Conservation (phyloP, 2,888 invertebrate genomes). For the Drosophila paracracens region DNA sequence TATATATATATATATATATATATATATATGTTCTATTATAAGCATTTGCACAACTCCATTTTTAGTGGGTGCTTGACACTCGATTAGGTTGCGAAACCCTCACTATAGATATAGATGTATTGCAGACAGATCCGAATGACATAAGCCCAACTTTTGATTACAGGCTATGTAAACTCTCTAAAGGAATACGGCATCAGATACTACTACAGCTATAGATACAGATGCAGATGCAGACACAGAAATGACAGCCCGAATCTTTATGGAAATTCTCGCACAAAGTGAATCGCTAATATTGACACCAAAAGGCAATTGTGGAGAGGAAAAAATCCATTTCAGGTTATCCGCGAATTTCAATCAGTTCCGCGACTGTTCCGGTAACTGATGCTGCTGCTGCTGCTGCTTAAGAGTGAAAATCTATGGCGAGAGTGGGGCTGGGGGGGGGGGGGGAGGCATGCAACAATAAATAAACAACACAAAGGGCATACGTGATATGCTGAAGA, state of each 20-base stretch:
- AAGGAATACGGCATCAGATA: background rate
- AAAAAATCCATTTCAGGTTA: conserved; percentile 83
- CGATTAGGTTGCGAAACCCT: background rate
- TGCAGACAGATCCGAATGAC: background rate
- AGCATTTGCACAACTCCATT: too few relatives aligned
- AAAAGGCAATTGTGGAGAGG: conserved; percentile 83
- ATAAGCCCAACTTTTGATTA: background rate
- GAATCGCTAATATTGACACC: conserved; percentile 81
- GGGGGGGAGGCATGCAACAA: conserved; percentile 40
- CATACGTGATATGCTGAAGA: conserved; percentile 67
- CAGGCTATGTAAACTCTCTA: background rate
- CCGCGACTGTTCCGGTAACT: conserved; percentile 50
- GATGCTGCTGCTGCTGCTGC: conserved; percentile 12
- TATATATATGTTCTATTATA: background rate
- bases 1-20: background rate
- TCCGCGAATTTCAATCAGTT: conserved; percentile 84
- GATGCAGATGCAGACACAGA: background rate
- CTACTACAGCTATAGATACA: background rate
- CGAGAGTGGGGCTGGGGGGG: background rate
- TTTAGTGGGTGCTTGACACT: background rate
- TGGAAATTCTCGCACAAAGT: conserved; percentile 61
- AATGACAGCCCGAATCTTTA: conserved; percentile 3
- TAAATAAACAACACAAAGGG: conserved; percentile 72
- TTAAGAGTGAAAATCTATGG: conserved; percentile 54
- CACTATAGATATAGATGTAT: background rate